A percentile compares a stretch with the other conserved stretches of the same genome.
These are phyloP conservation scores for Rhingia rostrata DNA, from an alignment of 2,888 invertebrate genomes.

Conservation along the genomic window DNA sequence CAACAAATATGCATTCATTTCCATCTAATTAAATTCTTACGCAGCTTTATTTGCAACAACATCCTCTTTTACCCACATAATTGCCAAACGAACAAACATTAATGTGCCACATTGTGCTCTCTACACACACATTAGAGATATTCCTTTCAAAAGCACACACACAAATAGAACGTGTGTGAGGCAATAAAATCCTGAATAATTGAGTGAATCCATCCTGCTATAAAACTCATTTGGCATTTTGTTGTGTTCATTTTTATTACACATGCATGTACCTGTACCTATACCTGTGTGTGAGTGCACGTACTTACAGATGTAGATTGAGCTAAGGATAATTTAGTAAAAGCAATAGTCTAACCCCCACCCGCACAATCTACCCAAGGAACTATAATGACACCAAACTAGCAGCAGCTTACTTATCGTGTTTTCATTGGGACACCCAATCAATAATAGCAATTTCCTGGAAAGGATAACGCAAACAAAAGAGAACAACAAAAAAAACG, in stretches of 20 bases:
- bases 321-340: slow-evolving; percentile 22
- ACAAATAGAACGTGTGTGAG: slow-evolving; percentile 29
- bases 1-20: slow-evolving; percentile 44
- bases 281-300: slow-evolving; percentile 6
- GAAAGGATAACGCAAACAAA: slow-evolving; percentile 15
- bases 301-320: slow-evolving; percentile 1
- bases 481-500: neutral
- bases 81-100: slow-evolving; percentile 54
- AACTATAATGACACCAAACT: slow-evolving; percentile 17
- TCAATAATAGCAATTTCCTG: slow-evolving; percentile 36
- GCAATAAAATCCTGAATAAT: slow-evolving; percentile 70
- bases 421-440: slow-evolving; percentile 22
- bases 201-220: slow-evolving; percentile 53
- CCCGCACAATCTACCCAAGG: slow-evolving; percentile 4
- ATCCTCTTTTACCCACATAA: slow-evolving; percentile 39
- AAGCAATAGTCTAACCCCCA: slow-evolving; percentile 34
- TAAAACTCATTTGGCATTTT: slow-evolving; percentile 22
- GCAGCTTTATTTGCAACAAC: slow-evolving; percentile 46
- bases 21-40: slow-evolving; percentile 67
- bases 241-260: slow-evolving; percentile 23
- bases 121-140: slow-evolving; percentile 34
- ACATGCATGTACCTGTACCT: neutral
- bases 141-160: slow-evolving; percentile 18
- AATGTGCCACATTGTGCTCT: slow-evolving; percentile 21
- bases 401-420: slow-evolving; percentile 3